phyloP scores from a whole-genome alignment of 2,797 vertebrate species.

The Falco naumanni region DNA sequence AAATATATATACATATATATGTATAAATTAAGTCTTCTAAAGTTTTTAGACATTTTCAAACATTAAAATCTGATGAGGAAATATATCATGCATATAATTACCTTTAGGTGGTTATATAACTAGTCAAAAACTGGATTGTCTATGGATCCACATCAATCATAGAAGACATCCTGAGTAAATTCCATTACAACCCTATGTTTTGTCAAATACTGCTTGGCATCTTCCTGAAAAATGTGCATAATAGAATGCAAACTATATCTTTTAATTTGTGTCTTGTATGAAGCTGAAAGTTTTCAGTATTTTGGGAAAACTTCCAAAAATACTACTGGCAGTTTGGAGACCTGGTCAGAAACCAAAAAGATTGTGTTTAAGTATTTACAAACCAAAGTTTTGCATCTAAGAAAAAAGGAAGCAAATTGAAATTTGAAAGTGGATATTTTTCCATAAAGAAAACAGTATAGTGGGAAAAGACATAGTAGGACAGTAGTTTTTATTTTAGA shows the following conservation, averaged over 20 bases:
- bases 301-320: not conserved
- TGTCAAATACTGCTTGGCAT: not conserved
- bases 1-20: accelerated
- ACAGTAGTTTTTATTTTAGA: not conserved
- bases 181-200: not conserved
- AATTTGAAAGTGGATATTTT: not conserved
- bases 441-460: not conserved
- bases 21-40: not conserved
- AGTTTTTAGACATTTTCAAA: not conserved
- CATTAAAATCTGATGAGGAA: not conserved
- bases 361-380: not conserved
- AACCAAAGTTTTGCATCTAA: not conserved
- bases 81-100: not conserved
- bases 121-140: not conserved
- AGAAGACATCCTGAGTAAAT: not conserved
- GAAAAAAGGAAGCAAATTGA: not conserved
- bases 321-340: not conserved
- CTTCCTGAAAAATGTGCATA: not conserved
- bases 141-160: not conserved
- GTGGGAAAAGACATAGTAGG: not conserved
- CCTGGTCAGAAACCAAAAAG: not conserved
- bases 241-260: not conserved
- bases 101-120: not conserved
- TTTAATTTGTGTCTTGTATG: not conserved
- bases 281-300: not conserved